Evolutionary conservation across 2,113 vertebrate genomes (phyloP).

Genomic region (Phasianus colchicus): DNA sequence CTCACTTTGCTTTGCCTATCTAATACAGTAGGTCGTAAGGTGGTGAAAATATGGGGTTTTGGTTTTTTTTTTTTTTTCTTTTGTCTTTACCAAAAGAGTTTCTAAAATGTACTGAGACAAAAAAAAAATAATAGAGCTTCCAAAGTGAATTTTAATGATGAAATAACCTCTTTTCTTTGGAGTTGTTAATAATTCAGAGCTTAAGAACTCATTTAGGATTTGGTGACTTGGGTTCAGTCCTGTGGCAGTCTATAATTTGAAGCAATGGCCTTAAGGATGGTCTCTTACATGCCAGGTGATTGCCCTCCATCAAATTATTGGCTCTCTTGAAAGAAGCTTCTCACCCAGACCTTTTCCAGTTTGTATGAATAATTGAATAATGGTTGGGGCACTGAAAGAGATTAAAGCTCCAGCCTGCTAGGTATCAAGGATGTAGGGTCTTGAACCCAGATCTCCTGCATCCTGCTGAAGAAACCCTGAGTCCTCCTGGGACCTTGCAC

Average conservation of each 20-base stretch:
- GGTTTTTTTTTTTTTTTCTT: neutral
- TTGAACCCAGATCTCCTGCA: neutral
- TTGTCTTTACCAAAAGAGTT: neutral
- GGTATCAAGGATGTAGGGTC: neutral
- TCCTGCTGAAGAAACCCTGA: neutral
- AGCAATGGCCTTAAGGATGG: neutral
- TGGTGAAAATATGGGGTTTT: neutral
- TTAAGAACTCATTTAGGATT: neutral
- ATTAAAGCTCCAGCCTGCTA: neutral
- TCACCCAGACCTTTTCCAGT: neutral
- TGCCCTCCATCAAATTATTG: neutral
- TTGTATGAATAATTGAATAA: conserved; percentile 21
- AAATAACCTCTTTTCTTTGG: neutral
- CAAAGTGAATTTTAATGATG: neutral
- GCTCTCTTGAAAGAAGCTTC: neutral
- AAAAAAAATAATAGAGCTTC: neutral
- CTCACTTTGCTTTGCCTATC: neutral
- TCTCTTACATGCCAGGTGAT: neutral
- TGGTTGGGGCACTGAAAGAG: neutral
- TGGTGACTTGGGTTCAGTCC: neutral
- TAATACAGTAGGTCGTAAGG: neutral
- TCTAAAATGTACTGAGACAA: neutral
- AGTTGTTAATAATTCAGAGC: conserved; percentile 26
- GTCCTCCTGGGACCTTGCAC: neutral
- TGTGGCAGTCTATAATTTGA: neutral